phyloP scores from a whole-genome alignment of 2,888 invertebrate genomes.

The Myathropa florea region DNA sequence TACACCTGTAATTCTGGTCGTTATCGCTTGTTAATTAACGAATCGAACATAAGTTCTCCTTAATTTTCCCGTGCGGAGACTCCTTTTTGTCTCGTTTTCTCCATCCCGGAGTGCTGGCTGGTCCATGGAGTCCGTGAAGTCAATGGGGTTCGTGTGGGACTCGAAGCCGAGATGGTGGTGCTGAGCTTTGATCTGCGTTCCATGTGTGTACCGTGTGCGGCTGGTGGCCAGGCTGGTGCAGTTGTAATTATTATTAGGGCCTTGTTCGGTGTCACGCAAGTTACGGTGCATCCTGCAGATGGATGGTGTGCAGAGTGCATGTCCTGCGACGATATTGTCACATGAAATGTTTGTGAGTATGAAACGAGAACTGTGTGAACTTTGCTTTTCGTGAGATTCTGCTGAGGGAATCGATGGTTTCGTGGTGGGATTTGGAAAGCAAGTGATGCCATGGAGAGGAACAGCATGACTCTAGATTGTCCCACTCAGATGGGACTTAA shows the following conservation, averaged over 20 bases:
- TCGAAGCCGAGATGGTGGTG: too few relatives aligned
- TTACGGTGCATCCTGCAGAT: conserved; percentile 15
- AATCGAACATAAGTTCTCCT: conserved; percentile 71
- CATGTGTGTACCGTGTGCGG: conserved; percentile 36
- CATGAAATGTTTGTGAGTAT: conserved; percentile 26
- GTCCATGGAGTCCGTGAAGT: neutral
- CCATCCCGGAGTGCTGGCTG: neutral
- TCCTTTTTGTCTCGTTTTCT: neutral
- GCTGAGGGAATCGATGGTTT: neutral
- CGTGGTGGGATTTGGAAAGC: neutral
- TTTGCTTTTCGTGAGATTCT: neutral
- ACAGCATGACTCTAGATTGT: neutral
- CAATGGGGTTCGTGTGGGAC: conserved; percentile 21
- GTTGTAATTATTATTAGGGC: conserved; percentile 62
- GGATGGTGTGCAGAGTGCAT: conserved; percentile 53
- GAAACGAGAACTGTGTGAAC: conserved; percentile 45
- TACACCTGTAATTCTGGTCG: conserved; percentile 70
- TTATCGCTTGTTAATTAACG: conserved; percentile 71
- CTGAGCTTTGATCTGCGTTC: conserved; percentile 32
- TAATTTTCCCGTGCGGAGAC: conserved; percentile 46
- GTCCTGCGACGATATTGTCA: conserved; percentile 66
- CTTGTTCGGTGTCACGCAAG: conserved; percentile 67
- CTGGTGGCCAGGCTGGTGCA: conserved; percentile 24
- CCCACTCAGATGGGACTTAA: neutral
- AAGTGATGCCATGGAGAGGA: neutral